phyloP scores from a whole-genome alignment of 2,888 invertebrate species.

The Limnephilus rhombicus region DNA sequence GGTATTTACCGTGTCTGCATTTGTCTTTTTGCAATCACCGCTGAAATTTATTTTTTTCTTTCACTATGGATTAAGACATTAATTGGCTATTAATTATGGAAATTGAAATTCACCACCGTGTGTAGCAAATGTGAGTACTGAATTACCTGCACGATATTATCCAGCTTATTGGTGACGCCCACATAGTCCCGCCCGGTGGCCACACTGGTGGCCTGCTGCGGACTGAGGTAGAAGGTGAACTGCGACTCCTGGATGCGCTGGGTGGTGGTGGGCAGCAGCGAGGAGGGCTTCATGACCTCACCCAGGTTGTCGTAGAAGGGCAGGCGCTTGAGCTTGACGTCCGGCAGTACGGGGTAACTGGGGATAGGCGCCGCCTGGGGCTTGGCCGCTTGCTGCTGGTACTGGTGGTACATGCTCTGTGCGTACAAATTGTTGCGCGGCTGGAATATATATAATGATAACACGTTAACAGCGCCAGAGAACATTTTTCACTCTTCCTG shows the following conservation, averaged over 20 bases:
- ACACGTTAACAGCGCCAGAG: too few species aligned
- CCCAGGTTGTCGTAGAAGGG: slow-evolving; percentile 95
- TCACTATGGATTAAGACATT: too few species aligned
- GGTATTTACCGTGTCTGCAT: too few species aligned
- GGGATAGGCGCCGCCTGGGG: slow-evolving; percentile 68
- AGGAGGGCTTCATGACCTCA: slow-evolving; percentile 93
- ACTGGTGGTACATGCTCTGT: slow-evolving; percentile 78
- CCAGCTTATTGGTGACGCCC: slow-evolving; percentile 80
- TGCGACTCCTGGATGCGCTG: slow-evolving; percentile 91
- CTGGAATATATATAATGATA: slow-evolving; percentile 69
- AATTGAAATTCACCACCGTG: too few species aligned
- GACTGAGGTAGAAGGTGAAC: slow-evolving; percentile 93
- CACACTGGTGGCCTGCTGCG: slow-evolving; percentile 94
- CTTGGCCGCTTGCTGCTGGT: slow-evolving; percentile 70
- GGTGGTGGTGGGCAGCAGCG: slow-evolving; percentile 83
- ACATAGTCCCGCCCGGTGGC: slow-evolving; percentile 85
- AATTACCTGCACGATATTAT: slow-evolving; percentile 82
- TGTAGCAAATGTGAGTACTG: not conserved
- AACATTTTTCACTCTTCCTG: too few species aligned
- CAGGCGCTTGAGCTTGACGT: slow-evolving; percentile 93
- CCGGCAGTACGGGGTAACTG: slow-evolving; percentile 91
- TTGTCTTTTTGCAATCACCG: too few species aligned
- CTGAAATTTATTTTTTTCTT: too few species aligned
- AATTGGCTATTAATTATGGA: too few species aligned
- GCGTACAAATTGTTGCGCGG: slow-evolving; percentile 78